Evolutionary conservation across 2,888 invertebrate species (phyloP), one percentile per base, ranked within the genome.

Genomic region (Crioceris asparagi): DNA sequence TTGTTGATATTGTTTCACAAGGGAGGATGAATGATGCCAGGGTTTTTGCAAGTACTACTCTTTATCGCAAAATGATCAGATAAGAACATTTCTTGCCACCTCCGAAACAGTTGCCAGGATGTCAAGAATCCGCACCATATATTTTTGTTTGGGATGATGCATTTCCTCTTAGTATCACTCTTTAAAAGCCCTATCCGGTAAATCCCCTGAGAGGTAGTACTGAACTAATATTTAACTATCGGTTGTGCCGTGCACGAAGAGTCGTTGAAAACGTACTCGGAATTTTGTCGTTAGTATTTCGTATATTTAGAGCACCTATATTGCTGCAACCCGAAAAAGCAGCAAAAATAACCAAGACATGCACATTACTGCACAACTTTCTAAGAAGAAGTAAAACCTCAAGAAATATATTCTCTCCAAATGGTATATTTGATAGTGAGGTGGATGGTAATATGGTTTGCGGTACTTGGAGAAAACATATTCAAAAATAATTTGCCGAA

Each of bases 351-450:
- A 5, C 29, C 10, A 29, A 12, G 5, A 29, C 29, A 2, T 29
- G 3, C 16, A 15, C 15, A 2, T 15, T 29, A 29, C 14, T 29
- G 16, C 29, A 29, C 3, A 29, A 29, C 29, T 29, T 29, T 29
- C 29, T 29, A 10, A 29, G 29, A 29, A 29, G 10, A 12, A 29
- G 29, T 14, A 29, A 10, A n/a, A 29, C 29, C 10, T 29, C 29
- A 12, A 10, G 14, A 14, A 15, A 29, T 14, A 29, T 29, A 10
- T 29, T 14, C 15, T 3, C 29, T 29, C 5, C 29, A 11, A 3
- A 10, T 12, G 29, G n/a, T 3, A 14, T 14, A 3, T 14, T 29
- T 11, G 29, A 29, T 29, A n/a, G n/a, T n/a, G n/a, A n/a, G n/a
- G n/a, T n/a, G n/a, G n/a, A n/a, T n/a, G n/a, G n/a, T n/a, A n/a